A percentile compares a stretch with the other conserved stretches of the same genome.
These are phyloP conservation scores for Eumeta japonica DNA, from an alignment of 1,140 invertebrate species.

Conservation along the genomic window DNA sequence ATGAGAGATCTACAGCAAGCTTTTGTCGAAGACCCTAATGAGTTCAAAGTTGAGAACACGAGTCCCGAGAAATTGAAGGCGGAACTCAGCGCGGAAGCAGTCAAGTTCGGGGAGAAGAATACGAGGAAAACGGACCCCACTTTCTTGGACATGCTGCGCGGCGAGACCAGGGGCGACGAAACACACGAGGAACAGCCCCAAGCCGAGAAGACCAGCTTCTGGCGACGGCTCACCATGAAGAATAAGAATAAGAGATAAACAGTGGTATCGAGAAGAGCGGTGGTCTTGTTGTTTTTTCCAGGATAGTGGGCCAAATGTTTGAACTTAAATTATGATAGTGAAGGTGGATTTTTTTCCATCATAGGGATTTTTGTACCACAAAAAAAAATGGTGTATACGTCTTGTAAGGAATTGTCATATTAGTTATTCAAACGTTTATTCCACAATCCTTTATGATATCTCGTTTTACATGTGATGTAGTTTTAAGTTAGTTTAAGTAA, in stretches of 20 bases:
- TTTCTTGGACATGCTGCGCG: conserved; percentile 69
- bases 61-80: conserved; percentile 68
- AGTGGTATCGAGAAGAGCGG: conserved; percentile 6
- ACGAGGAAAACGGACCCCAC: conserved; percentile 63
- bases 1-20: conserved; percentile 78
- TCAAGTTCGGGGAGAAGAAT: conserved; percentile 65
- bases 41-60: conserved; percentile 68
- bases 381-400: background rate
- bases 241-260: conserved; percentile 69
- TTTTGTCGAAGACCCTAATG: conserved; percentile 73
- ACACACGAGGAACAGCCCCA: conserved; percentile 59
- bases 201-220: conserved; percentile 68
- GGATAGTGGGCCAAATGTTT: background rate
- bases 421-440: background rate
- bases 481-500: conserved; percentile 31
- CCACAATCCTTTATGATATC: conserved; percentile 24
- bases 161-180: conserved; percentile 56
- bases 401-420: background rate
- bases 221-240: conserved; percentile 71
- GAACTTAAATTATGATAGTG: background rate
- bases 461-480: conserved; percentile 54
- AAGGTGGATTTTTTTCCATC: background rate
- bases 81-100: conserved; percentile 65
- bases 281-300: background rate
- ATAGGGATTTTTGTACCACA: background rate